Conservation (phyloP, 2,888 invertebrate genomes). For the Lissocephala sabroskyi region DNA sequence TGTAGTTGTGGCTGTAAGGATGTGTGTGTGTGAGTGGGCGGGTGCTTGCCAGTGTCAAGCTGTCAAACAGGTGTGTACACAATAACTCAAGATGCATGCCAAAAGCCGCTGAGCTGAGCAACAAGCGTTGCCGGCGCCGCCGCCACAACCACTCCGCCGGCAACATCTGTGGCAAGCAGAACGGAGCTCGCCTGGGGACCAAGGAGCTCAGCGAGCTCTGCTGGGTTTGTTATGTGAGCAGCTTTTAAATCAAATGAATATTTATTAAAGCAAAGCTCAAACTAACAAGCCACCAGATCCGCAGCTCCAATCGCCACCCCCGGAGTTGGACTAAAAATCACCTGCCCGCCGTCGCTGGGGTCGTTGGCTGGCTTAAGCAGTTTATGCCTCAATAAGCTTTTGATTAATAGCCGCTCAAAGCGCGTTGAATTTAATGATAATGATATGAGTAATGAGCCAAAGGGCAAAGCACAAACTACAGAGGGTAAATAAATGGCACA, state of each 20-base stretch:
- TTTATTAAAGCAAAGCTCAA: background rate
- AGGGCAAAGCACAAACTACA: no score
- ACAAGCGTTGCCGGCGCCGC: no score
- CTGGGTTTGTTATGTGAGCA: no score
- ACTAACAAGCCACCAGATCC: conserved; percentile 12
- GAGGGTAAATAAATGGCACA: no score
- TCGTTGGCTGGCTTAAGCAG: conserved; percentile 45
- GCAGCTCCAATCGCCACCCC: conserved; percentile 23
- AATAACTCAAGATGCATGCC: conserved; percentile 30
- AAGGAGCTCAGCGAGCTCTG: no score
- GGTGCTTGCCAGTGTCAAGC: conserved; percentile 30
- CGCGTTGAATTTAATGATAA: background rate
- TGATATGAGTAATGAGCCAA: no score
- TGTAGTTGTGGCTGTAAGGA: conserved; percentile 6
- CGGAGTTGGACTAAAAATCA: conserved; percentile 3
- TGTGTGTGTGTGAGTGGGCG: background rate
- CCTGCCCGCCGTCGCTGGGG: background rate
- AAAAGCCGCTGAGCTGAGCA: background rate
- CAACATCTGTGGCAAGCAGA: no score
- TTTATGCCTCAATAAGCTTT: conserved; percentile 69
- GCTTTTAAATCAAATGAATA: background rate
- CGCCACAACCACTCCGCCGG: no score
- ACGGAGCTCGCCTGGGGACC: no score
- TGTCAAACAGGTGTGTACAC: conserved; percentile 51
- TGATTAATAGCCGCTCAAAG: conserved; percentile 60